A percentile compares a stretch with the other conserved stretches of the same genome.
Evolutionary conservation across 2,113 vertebrate genomes (phyloP).

Genomic region (Solea solea): DNA sequence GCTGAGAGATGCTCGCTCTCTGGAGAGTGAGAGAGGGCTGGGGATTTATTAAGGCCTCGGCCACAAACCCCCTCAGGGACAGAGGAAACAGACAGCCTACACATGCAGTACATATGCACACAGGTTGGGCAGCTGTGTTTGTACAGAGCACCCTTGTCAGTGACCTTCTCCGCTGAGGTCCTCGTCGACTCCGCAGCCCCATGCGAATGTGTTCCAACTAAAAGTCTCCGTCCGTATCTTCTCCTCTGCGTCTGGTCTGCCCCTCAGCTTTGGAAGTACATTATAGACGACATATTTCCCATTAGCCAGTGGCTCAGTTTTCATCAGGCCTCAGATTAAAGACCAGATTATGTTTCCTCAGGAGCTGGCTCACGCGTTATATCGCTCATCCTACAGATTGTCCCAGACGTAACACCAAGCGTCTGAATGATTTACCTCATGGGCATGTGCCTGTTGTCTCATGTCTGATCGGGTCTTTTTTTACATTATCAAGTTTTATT

Average conservation of each 20-base stretch:
- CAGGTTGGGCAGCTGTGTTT: slow-evolving; percentile 77
- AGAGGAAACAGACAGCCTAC: slow-evolving; percentile 40
- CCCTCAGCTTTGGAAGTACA: background rate
- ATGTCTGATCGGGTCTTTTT: slow-evolving; percentile 7
- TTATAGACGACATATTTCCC: slow-evolving; percentile 31
- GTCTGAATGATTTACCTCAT: slow-evolving; percentile 60
- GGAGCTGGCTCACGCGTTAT: slow-evolving; percentile 24
- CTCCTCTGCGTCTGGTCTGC: slow-evolving; percentile 18
- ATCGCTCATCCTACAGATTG: slow-evolving; percentile 5
- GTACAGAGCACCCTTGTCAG: slow-evolving; percentile 69
- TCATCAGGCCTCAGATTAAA: slow-evolving; percentile 42
- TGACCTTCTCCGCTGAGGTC: slow-evolving; percentile 62
- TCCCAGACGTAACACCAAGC: slow-evolving; percentile 35
- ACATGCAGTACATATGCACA: slow-evolving; percentile 11
- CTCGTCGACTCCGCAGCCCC: slow-evolving; percentile 1
- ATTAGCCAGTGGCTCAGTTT: slow-evolving; percentile 34
- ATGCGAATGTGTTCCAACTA: slow-evolving; percentile 22
- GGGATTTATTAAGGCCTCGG: slow-evolving; percentile 68
- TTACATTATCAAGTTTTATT: slow-evolving; percentile 25
- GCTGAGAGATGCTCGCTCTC: slow-evolving; percentile 71
- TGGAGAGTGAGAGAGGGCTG: slow-evolving; percentile 39
- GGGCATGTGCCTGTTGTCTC: slow-evolving; percentile 25
- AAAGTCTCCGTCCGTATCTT: slow-evolving; percentile 39
- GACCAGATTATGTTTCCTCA: slow-evolving; percentile 42
- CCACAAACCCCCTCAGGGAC: slow-evolving; percentile 43